Base-by-base conservation (phyloP, 2,888 invertebrate species). In the Sericinus montela region DNA sequence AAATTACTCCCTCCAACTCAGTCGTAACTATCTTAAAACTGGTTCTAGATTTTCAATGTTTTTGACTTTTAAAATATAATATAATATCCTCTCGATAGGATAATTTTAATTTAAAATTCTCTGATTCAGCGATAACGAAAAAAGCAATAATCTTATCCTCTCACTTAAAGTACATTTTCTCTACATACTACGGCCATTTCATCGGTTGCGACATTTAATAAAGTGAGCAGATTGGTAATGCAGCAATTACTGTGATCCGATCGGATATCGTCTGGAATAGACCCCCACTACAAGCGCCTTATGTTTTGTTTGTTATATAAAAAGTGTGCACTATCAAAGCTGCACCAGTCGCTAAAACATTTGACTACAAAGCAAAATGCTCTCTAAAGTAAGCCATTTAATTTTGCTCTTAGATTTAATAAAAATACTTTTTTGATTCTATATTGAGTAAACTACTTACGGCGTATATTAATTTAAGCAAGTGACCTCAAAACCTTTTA, bases 281-380 rank as follows among this genome's bases (percentile, higher is more conserved):
- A 64, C 67, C 47, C 80, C 85, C 85, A 70, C 84, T 80, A 76
- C 57, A 48, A 58, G 48, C 55, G 57, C 60, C 69, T 77, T 76
- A 72, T 19, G 19, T 81, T 85, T 87, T 85, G 81, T 85, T 86
- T 79, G 79, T 83, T 85, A 87, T 87, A 88, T 88, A 88, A 85
- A 87, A 88, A 85, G 83, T 81, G 75, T 72, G 69, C 73, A 58
- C 72, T 77, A 76, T 75, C 78, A 75, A 63, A 75, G 71, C 67
- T 62, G 70, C 68, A 82, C 70, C 87, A 88, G 84, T 87, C 79
- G 63, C 66, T 70, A 77, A 80, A 69, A 71, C 72, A 77, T 77
- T 81, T 77, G 82, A 75, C 65, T 74, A 72, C 69, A 75, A 73
- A 82, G 79, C 82, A 84, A 81, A 84, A 88, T 88, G 88, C 84